Base-by-base conservation (phyloP, 2,888 invertebrate genomes). In the Hirtodrosophila confusa region DNA sequence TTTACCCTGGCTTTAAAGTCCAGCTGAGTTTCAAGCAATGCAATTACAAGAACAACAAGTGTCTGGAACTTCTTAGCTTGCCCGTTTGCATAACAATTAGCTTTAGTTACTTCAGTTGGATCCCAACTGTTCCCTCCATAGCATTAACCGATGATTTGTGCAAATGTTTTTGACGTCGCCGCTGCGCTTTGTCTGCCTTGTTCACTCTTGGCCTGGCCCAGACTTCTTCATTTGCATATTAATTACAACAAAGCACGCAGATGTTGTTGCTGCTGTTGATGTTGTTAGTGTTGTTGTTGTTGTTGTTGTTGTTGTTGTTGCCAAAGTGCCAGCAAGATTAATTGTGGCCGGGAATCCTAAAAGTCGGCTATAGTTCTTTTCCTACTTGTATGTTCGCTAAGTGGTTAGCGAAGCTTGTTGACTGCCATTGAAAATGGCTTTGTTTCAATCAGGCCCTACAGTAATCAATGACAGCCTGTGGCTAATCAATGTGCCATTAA, bases 31-130 rank as follows among this genome's bases (percentile, higher is more conserved):
- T 24, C 17, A 61, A 69, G 39, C 56, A 48, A 17, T 63, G 64
- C 75, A 69, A 48, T 17, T 37, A 61, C 23, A 67, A 64, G 47
- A 66, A 49, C 10, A 51, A 8, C 44, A 37, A 55, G 33, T 23
- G 63, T 44, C 66, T 62, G 64, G 36, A 39, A 51, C 29, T 60
- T 56, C 56, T 48, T 33, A 57, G 68, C 51, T 40, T 56, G 53
- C 78, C 58, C 71, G 71, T 79, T 80, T 80, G 85, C 82, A 80
- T 79, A 78, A 74, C 75, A 79, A 79, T 84, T 84, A 79, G 79
- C 56, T 47, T 6, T 61, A 37, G 10, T 50, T 35, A 45, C 43
- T 49, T 35, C 12, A 33, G 44, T 44, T 33, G 41, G 37, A 56
- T 55, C 45, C 56, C 71, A 48, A 45, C 44, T 31, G 8, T 3